Conservation (phyloP, 2,888 invertebrate genomes). For the Axea sp. region DNA sequence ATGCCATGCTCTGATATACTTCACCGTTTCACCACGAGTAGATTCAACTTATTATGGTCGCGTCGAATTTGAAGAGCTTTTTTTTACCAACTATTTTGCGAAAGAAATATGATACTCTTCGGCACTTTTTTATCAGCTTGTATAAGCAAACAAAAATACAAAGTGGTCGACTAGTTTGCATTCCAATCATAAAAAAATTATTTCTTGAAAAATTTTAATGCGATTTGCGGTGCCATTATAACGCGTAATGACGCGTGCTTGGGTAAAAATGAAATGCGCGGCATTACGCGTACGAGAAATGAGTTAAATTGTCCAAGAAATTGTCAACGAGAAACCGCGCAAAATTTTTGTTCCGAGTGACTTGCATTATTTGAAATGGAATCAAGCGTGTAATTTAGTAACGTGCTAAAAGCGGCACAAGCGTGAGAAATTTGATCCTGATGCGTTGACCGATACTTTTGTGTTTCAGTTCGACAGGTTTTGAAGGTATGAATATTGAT, state of each 20-base stretch:
- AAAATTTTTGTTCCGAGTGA: slow-evolving; percentile 57
- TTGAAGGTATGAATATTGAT: slow-evolving; percentile 33
- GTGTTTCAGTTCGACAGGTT: slow-evolving; percentile 12
- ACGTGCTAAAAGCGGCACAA: slow-evolving; percentile 33
- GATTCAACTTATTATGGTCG: slow-evolving; percentile 62
- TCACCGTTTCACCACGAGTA: slow-evolving; percentile 58
- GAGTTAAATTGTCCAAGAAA: slow-evolving; percentile 60
- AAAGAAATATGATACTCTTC: slow-evolving; percentile 54
- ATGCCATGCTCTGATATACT: slow-evolving; percentile 65
- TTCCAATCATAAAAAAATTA: too few relatives aligned
- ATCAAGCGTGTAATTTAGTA: slow-evolving; percentile 56
- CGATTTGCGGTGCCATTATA: slow-evolving; percentile 31
- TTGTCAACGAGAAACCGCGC: slow-evolving; percentile 52
- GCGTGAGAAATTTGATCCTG: slow-evolving; percentile 14
- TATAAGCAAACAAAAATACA: too few relatives aligned
- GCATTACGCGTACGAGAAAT: slow-evolving; percentile 38
- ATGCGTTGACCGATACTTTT: slow-evolving; percentile 12
- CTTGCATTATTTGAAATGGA: slow-evolving; percentile 60
- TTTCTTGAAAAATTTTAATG: slow-evolving; percentile 13
- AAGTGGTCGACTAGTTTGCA: too few relatives aligned
- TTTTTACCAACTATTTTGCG: slow-evolving; percentile 36
- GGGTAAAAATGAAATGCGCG: slow-evolving; percentile 27
- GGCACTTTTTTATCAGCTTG: too few relatives aligned
- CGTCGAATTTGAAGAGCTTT: slow-evolving; percentile 56
- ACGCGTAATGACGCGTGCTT: slow-evolving; percentile 32